Evolutionary conservation across 2,797 vertebrate genomes (phyloP), one percentile per base, ranked within the genome.

Genomic region (Aulostomus chinensis): DNA sequence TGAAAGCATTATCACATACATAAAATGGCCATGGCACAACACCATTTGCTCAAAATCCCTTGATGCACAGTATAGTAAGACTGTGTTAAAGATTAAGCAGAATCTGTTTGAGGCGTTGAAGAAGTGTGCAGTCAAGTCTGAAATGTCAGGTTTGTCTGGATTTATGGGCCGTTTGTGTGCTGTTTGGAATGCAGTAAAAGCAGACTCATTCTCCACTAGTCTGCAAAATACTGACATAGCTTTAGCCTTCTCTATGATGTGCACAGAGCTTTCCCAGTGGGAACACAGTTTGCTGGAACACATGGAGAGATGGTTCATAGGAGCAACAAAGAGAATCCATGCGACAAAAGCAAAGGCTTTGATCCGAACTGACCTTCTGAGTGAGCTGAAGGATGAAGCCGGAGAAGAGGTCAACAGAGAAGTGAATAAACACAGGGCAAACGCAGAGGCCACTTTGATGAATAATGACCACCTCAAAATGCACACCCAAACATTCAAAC

Each of bases 11-110:
- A 46, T 80, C 8, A 83, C 81, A 58, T 88, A 76, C 58, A 56
- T 93, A 50, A 90, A 84, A 20, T 85, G 85, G 11, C 85, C 92
- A 9, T 93, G 92, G 91, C 73, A 81, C 4, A 90, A 83, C 6
- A 53, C 45, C 2, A 83, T 76, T 9, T 64, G 86, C 5, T 88
- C 85, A 84, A 85, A 89, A 14, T 56, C 88, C n/a, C 76, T 88
- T 43, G 82, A 85, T 55, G 15, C 35, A 16, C 78, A 87, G 4
- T 93, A 94, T 42, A 90, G 90, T 8, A 69, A 88, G n/a, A 45
- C 60, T 54, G 64, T 93, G 33, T 83, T 91, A 9, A 80, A 84
- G 2, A 38, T 93, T 9, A 94, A 94, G 68, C 68, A 82, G 48
- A 87, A 73, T 11, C 46, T 95, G 12, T 74, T 94, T 17, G 72